These are phyloP conservation scores for Phasianus colchicus DNA, from an alignment of 2,113 vertebrate species.

Conservation along the genomic window DNA sequence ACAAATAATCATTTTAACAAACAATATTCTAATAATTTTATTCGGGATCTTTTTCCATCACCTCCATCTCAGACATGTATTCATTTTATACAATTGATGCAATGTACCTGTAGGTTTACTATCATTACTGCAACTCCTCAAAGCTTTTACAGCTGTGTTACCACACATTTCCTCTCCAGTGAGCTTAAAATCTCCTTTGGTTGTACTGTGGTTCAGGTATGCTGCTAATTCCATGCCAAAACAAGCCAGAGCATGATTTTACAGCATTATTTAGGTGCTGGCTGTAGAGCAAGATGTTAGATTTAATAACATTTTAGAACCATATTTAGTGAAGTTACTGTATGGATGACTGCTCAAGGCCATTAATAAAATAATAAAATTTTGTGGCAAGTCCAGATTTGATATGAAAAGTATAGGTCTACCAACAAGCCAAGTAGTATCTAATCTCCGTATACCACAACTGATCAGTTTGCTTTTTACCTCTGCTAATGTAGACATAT, in stretches of 20 bases:
- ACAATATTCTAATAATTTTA: not conserved
- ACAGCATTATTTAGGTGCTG: not conserved
- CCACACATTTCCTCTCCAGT: not conserved
- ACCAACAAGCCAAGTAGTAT: not conserved
- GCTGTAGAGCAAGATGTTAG: rapidly evolving
- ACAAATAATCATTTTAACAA: not conserved
- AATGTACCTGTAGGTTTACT: not conserved
- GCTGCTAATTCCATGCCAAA: not conserved
- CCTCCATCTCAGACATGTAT: rapidly evolving
- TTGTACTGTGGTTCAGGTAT: not conserved
- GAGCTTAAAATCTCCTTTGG: not conserved
- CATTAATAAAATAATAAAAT: not conserved
- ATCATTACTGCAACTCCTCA: not conserved
- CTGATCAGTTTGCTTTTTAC: not conserved
- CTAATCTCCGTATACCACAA: not conserved
- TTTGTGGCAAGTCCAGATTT: not conserved
- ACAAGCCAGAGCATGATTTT: not conserved
- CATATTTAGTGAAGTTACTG: not conserved
- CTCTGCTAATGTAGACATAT: not conserved
- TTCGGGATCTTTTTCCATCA: not conserved
- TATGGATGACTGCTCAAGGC: not conserved
- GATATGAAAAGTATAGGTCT: not conserved
- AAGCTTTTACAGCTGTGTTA: not conserved
- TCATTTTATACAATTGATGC: not conserved
- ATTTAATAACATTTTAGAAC: not conserved